A percentile compares a stretch with the other conserved stretches of the same genome.
phyloP scores from a whole-genome alignment of 2,888 invertebrate genomes.

The Onthophagus sagittarius region DNA sequence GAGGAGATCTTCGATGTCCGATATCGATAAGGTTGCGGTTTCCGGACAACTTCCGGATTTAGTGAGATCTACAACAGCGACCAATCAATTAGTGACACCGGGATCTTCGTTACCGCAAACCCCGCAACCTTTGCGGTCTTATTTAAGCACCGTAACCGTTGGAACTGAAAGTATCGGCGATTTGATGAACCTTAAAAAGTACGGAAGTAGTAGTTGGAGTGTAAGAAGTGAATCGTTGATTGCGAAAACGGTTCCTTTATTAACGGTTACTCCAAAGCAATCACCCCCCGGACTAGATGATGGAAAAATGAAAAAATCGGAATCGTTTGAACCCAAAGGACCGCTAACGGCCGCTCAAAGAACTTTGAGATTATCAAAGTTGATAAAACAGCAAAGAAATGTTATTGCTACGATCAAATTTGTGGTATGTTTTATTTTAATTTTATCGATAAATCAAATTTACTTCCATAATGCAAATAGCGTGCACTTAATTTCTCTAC shows the following conservation, averaged over 20 bases:
- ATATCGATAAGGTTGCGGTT: constrained; percentile 59
- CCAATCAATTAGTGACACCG: constrained; percentile 46
- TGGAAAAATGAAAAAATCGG: constrained; percentile 37
- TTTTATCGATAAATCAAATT: not conserved
- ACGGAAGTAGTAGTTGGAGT: constrained; percentile 69
- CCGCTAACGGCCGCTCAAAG: constrained; percentile 66
- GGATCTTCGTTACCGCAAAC: constrained; percentile 53
- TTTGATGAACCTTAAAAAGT: constrained; percentile 71
- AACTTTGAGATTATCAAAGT: constrained; percentile 63
- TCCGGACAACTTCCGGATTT: constrained; percentile 46
- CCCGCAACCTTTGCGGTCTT: constrained; percentile 51
- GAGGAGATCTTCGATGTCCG: constrained; percentile 69
- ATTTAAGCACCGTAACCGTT: constrained; percentile 41
- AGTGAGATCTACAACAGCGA: constrained; percentile 50
- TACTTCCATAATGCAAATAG: not conserved
- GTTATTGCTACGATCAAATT: constrained; percentile 28
- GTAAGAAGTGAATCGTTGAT: constrained; percentile 69
- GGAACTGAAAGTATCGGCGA: constrained; percentile 58
- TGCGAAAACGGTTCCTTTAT: constrained; percentile 68
- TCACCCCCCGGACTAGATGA: constrained; percentile 48
- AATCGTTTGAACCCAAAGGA: constrained; percentile 49
- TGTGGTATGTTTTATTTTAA: constrained; percentile 15
- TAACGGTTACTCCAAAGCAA: constrained; percentile 62
- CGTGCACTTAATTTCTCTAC: not conserved
- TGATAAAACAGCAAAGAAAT: constrained; percentile 62